Evolutionary conservation across 92 coral and sea anemone species (phyloP).

Genomic region (Metridium senile): DNA sequence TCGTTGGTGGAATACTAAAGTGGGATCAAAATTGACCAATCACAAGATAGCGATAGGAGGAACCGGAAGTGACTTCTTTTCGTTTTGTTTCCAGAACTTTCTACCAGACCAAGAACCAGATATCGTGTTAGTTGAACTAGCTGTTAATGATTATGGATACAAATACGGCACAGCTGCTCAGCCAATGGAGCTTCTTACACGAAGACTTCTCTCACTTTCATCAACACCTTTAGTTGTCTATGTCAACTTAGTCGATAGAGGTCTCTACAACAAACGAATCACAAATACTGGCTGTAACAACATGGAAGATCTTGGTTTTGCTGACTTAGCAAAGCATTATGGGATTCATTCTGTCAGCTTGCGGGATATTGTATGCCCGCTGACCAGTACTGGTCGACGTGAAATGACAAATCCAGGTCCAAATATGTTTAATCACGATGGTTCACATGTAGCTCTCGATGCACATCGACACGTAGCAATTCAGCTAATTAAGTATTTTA

Average conservation of each 20-base stretch:
- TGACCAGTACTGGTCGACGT: constrained; percentile 11
- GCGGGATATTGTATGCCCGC: constrained; percentile 82
- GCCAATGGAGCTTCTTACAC: constrained; percentile 65
- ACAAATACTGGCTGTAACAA: constrained; percentile 48
- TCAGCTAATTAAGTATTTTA: constrained; percentile 40
- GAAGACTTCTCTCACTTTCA: constrained; percentile 48
- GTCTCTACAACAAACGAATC: constrained; percentile 15
- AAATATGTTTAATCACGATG: constrained; percentile 35
- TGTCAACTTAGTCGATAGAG: constrained; percentile 49
- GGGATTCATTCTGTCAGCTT: constrained; percentile 66
- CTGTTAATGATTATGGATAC: constrained; percentile 67
- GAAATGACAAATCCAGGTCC: constrained; percentile 8
- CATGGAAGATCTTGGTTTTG: constrained; percentile 77
- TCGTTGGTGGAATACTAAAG: constrained; percentile 61
- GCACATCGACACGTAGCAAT: constrained; percentile 46
- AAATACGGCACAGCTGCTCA: constrained; percentile 49
- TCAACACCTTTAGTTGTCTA: constrained; percentile 59
- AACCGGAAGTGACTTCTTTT: constrained; percentile 78
- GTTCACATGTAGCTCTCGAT: constrained; percentile 34
- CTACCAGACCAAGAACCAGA: constrained; percentile 51
- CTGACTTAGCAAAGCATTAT: constrained; percentile 61
- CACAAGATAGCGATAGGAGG: constrained; percentile 67
- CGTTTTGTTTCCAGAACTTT: constrained; percentile 67
- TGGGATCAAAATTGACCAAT: constrained; percentile 38
- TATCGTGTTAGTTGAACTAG: constrained; percentile 59